Conservation (phyloP, 2,113 vertebrate genomes). For the Sinocyclocheilus maitianheensis region DNA sequence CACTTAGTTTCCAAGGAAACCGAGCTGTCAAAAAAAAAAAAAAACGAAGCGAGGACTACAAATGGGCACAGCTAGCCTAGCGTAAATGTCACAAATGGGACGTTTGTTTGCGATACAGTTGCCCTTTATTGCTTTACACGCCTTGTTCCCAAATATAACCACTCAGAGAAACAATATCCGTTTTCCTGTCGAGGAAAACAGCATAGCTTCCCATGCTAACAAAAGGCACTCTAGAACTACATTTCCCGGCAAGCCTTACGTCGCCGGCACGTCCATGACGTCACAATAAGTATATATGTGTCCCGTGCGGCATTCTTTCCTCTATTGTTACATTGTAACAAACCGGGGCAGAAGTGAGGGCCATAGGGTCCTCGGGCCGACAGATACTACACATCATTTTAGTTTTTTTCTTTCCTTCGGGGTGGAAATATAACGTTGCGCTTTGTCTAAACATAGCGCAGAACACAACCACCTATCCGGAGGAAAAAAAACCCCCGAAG, state of each 20-base stretch:
- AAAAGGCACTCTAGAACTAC: constrained; percentile 52
- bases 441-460: constrained; percentile 44
- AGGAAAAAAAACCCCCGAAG: constrained; percentile 53
- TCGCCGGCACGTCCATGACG: constrained; percentile 63
- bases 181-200: neutral
- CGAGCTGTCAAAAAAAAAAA: constrained; percentile 18
- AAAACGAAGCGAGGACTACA: neutral
- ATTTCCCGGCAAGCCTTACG: constrained; percentile 68
- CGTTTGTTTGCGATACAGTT: neutral
- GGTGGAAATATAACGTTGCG: constrained; percentile 30
- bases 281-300: constrained; percentile 75
- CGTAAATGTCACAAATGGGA: neutral
- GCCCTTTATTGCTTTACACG: neutral
- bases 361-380: constrained; percentile 61
- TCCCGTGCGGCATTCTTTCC: constrained; percentile 67
- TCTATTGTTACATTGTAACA: constrained; percentile 80
- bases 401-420: constrained; percentile 21
- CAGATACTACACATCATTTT: constrained; percentile 46
- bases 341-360: constrained; percentile 68
- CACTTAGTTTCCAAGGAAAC: constrained; percentile 45
- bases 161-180: neutral
- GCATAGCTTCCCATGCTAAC: neutral
- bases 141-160: neutral
- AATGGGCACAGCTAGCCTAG: neutral
- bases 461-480: constrained; percentile 64